These are phyloP conservation scores for Ichneumoninae sp. DNA, from an alignment of 2,888 invertebrate genomes.

Conservation along the genomic window DNA sequence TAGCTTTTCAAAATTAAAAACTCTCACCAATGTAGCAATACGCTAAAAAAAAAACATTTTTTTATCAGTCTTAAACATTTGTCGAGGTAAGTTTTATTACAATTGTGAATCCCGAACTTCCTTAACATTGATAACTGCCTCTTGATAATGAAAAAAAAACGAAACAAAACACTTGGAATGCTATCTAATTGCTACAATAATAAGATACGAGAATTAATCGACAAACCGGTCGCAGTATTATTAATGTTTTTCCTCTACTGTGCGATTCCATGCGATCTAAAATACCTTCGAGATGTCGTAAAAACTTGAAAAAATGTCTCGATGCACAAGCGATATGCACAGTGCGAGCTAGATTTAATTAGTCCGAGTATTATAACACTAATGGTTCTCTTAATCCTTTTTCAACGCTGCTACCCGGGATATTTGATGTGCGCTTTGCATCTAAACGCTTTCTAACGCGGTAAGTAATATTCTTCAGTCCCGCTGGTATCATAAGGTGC, in stretches of 20 bases:
- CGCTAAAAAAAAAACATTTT: too few species aligned
- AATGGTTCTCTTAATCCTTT: conserved; percentile 70
- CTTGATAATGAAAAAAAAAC: not conserved
- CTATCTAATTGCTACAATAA: conserved; percentile 19
- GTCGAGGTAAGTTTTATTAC: not conserved
- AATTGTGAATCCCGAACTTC: not conserved
- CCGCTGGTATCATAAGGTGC: not conserved
- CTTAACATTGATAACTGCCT: conserved; percentile 1
- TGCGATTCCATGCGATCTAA: conserved; percentile 22
- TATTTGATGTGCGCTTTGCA: conserved; percentile 62
- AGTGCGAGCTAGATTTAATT: not conserved
- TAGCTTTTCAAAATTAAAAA: not conserved
- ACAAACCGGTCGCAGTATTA: conserved; percentile 11
- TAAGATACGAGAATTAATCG: conserved; percentile 15
- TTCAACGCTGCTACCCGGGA: conserved; percentile 75
- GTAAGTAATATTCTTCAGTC: conserved; percentile 69
- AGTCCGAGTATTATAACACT: conserved; percentile 30
- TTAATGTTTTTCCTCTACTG: conserved; percentile 13
- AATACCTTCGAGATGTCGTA: not conserved
- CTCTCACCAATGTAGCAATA: too few species aligned
- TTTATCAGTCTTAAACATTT: not conserved
- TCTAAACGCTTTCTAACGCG: conserved; percentile 60
- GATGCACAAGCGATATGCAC: not conserved
- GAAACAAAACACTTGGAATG: conserved; percentile 28
- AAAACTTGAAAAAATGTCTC: not conserved